These are phyloP conservation scores for Mycetomoellerius zeteki DNA, from an alignment of 1,140 invertebrate genomes.

Conservation along the genomic window DNA sequence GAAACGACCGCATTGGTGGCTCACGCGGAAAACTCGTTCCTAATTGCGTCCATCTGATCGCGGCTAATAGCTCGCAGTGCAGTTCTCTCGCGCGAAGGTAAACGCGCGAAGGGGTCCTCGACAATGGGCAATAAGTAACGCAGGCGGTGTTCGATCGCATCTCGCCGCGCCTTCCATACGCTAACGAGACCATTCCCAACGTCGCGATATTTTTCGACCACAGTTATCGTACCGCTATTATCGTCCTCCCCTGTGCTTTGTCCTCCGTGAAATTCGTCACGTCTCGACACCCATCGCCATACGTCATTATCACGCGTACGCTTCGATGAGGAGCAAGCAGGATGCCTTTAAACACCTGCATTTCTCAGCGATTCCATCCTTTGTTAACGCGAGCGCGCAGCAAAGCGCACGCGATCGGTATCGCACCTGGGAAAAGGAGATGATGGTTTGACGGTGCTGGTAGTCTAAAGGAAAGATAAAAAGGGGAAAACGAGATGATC, in stretches of 20 bases:
- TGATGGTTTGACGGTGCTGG: conserved; percentile 18
- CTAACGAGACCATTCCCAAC: conserved; percentile 74
- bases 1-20: background rate
- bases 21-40: conserved; percentile 40
- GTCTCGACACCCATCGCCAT: conserved; percentile 8
- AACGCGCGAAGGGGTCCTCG: conserved; percentile 60
- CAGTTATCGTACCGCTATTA: background rate
- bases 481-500: conserved; percentile 21
- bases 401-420: conserved; percentile 66
- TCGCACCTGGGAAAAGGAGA: conserved; percentile 69
- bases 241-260: no score
- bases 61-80: conserved; percentile 72
- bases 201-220: conserved; percentile 62
- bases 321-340: conserved; percentile 53
- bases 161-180: conserved; percentile 57
- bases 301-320: conserved; percentile 54
- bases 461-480: background rate
- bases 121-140: conserved; percentile 78
- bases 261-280: conserved; percentile 49
- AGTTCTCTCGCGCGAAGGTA: conserved; percentile 43
- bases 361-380: conserved; percentile 44
- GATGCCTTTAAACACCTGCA: conserved; percentile 25
- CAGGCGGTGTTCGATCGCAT: conserved; percentile 68
- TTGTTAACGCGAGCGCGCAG: conserved; percentile 65
- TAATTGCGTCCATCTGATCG: conserved; percentile 51